phyloP scores from a whole-genome alignment of 2,888 invertebrate genomes.

The Blera fallax region DNA sequence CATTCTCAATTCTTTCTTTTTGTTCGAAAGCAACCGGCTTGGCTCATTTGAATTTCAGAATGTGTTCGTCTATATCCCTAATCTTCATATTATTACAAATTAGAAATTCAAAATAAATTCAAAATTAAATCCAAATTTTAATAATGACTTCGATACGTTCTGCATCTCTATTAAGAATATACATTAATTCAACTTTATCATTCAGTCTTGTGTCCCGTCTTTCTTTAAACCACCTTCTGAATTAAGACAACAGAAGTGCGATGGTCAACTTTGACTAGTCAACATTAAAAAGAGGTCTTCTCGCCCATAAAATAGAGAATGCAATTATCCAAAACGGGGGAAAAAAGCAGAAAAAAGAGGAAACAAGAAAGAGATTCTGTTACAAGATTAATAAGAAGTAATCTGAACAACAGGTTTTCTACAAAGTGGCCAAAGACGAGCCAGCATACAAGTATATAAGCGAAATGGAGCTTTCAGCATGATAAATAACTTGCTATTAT shows the following conservation, averaged over 20 bases:
- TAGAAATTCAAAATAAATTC: background rate
- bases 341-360: background rate
- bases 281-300: background rate
- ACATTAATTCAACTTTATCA: background rate
- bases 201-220: background rate
- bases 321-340: background rate
- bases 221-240: background rate
- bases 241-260: background rate
- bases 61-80: background rate
- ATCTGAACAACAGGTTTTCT: background rate
- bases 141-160: background rate
- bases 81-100: background rate
- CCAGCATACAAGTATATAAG: background rate
- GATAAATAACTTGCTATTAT: background rate
- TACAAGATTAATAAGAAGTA: background rate
- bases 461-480: background rate
- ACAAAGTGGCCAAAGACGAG: background rate
- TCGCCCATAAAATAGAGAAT: background rate
- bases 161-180: conserved; percentile 12
- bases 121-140: conserved; percentile 6
- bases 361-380: background rate
- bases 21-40: background rate
- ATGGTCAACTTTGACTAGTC: background rate
- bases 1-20: background rate
- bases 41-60: background rate